Percentiles rank a stretch among this genome's conserved stretches.
These are phyloP conservation scores for Podarcis raffonei DNA, from an alignment of 2,113 vertebrate species.

Conservation along the genomic window DNA sequence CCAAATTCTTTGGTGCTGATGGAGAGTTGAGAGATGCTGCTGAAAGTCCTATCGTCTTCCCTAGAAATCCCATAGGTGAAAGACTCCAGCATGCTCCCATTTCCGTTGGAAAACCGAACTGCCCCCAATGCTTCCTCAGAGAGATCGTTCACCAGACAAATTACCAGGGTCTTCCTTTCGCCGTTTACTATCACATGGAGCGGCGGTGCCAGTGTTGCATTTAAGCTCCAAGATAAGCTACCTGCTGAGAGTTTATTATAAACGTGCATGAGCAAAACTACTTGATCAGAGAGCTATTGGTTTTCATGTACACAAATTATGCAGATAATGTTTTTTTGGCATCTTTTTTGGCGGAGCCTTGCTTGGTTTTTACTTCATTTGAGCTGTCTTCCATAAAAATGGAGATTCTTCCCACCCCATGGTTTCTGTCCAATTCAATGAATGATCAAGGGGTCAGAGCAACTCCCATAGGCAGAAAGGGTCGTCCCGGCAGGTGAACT, in stretches of 20 bases:
- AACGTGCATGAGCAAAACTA: conserved; percentile 14
- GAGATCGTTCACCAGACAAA: conserved; percentile 68
- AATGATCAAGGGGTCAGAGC: too few relatives aligned
- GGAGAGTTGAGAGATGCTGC: conserved; percentile 66
- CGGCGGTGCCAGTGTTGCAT: conserved; percentile 64
- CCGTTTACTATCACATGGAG: conserved; percentile 64
- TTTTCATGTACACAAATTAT: not conserved
- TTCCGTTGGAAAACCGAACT: conserved; percentile 71
- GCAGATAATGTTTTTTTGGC: not conserved
- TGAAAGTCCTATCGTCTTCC: conserved; percentile 65
- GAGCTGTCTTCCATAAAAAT: not conserved
- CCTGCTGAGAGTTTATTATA: conserved; percentile 35
- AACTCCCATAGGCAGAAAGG: too few relatives aligned
- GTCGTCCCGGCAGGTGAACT: too few relatives aligned
- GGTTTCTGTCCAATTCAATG: not conserved
- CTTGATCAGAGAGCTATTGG: not conserved
- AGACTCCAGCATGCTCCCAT: conserved; percentile 62
- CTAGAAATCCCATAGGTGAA: conserved; percentile 63
- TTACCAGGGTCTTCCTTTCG: conserved; percentile 62
- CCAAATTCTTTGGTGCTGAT: conserved; percentile 46
- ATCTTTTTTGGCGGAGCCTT: not conserved
- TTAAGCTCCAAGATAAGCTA: not conserved
- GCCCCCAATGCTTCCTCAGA: conserved; percentile 12
- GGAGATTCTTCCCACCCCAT: not conserved
- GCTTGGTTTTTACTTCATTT: not conserved